phyloP scores from a whole-genome alignment of 2,113 vertebrate genomes.

The Brevimyrus niger region DNA sequence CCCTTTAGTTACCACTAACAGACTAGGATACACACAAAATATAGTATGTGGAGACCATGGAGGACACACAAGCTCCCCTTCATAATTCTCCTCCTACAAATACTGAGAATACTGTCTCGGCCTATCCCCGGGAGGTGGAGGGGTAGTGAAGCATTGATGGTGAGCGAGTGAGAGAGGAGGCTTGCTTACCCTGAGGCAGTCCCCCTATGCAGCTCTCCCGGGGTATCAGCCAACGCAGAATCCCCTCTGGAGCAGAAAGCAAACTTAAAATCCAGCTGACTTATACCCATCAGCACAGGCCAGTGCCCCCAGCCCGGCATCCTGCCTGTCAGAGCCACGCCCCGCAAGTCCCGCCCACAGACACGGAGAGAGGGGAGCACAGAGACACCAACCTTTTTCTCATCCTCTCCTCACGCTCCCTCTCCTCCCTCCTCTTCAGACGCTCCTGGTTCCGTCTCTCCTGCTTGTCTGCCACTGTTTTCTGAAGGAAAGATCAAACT shows the following conservation, averaged over 20 bases:
- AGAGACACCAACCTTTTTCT: slow-evolving; percentile 49
- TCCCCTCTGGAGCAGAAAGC: slow-evolving; percentile 20
- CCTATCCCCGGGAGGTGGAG: neutral
- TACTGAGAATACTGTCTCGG: no score
- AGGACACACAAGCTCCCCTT: neutral
- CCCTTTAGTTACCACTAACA: no score
- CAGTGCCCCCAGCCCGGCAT: neutral
- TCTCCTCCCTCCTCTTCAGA: slow-evolving; percentile 85
- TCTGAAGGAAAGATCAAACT: slow-evolving; percentile 54
- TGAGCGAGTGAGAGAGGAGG: slow-evolving; percentile 1
- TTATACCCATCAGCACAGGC: neutral
- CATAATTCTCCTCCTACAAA: neutral
- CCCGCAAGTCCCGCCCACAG: neutral
- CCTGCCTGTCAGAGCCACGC: neutral
- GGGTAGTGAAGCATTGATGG: neutral
- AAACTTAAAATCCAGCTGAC: neutral
- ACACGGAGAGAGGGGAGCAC: no score
- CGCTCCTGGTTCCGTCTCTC: slow-evolving; percentile 94
- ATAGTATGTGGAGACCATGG: neutral
- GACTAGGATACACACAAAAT: neutral
- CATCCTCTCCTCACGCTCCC: slow-evolving; percentile 86
- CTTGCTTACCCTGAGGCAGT: slow-evolving; percentile 21
- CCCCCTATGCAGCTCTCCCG: slow-evolving; percentile 24
- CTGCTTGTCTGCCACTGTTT: slow-evolving; percentile 93
- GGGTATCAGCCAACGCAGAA: slow-evolving; percentile 25